Percentiles rank a stretch among this genome's conserved stretches.
phyloP scores from a whole-genome alignment of 1,140 invertebrate species.

The Aphelenchoides besseyi region DNA sequence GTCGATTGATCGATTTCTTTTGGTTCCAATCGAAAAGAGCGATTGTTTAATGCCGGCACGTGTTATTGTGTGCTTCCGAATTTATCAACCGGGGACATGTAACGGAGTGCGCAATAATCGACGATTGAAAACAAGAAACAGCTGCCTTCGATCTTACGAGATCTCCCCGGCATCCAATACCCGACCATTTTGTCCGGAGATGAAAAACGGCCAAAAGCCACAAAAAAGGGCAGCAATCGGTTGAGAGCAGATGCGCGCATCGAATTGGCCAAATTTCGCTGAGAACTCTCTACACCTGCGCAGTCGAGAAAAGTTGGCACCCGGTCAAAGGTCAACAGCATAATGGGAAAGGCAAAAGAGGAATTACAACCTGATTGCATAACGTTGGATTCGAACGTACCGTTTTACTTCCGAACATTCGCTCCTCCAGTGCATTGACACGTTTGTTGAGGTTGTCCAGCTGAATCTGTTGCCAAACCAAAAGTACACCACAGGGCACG shows the following conservation, averaged over 20 bases:
- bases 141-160: background rate
- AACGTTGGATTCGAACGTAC: too few relatives aligned
- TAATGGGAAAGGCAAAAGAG: too few relatives aligned
- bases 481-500: constrained; percentile 3
- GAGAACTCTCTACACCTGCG: background rate
- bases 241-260: background rate
- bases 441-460: background rate
- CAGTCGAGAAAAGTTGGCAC: too few relatives aligned
- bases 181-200: background rate
- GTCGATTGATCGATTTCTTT: too few relatives aligned
- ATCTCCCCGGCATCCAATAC: too few relatives aligned
- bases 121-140: background rate
- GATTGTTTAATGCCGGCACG: too few relatives aligned
- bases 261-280: constrained; percentile 1
- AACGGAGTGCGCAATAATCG: background rate
- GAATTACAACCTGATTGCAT: too few relatives aligned
- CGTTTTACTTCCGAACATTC: background rate
- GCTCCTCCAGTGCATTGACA: background rate
- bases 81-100: constrained; percentile 1
- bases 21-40: too few relatives aligned
- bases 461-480: constrained; percentile 21
- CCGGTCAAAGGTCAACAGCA: too few relatives aligned
- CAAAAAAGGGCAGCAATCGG: background rate
- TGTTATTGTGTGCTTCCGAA: too few relatives aligned
- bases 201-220: background rate